A percentile compares a stretch with the other conserved stretches of the same genome.
These are phyloP conservation scores for Lacanobia oleracea DNA, from an alignment of 2,888 invertebrate species.

Conservation along the genomic window DNA sequence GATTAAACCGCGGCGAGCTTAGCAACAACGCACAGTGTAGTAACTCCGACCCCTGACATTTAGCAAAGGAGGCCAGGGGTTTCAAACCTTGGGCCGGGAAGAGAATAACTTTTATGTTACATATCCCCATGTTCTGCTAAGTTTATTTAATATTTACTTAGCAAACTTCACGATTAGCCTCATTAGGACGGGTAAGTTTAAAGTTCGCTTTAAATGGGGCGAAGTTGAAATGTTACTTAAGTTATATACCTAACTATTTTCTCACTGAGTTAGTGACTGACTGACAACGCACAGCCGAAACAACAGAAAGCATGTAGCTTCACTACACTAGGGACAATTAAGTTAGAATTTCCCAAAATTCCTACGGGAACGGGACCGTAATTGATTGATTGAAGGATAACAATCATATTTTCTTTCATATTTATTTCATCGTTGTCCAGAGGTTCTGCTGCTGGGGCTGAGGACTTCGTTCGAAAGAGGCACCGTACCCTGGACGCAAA, in stretches of 20 bases:
- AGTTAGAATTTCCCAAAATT: too few relatives aligned
- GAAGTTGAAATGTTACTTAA: constrained; percentile 11
- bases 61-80: constrained; percentile 49
- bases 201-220: constrained; percentile 7
- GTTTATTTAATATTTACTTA: constrained; percentile 51
- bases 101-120: constrained; percentile 51
- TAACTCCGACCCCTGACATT: constrained; percentile 61
- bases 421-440: too few relatives aligned
- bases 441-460: too few relatives aligned
- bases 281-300: too few relatives aligned
- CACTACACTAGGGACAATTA: too few relatives aligned
- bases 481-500: too few relatives aligned
- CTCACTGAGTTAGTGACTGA: neutral
- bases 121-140: constrained; percentile 38
- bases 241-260: neutral
- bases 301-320: too few relatives aligned
- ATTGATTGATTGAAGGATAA: too few relatives aligned
- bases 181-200: constrained; percentile 28
- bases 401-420: too few relatives aligned
- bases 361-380: too few relatives aligned
- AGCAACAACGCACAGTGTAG: constrained; percentile 31
- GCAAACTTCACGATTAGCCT: constrained; percentile 39
- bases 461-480: too few relatives aligned
- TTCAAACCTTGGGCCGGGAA: constrained; percentile 44
- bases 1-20: constrained; percentile 32